Percentiles rank a stretch among this genome's conserved stretches.
Conservation (phyloP, 2,888 invertebrate species). For the Monopis laevigella region DNA sequence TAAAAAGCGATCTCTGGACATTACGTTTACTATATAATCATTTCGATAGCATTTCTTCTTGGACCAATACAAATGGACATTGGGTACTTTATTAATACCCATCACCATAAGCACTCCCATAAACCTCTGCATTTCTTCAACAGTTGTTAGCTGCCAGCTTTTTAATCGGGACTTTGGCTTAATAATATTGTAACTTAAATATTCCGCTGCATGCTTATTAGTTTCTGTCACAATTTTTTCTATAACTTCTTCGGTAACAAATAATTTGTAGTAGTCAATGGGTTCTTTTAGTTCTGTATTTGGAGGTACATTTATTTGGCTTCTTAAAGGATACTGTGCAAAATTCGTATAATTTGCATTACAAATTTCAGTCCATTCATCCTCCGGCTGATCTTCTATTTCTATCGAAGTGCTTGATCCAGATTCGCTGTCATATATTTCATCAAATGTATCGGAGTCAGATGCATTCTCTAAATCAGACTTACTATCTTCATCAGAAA, state of each 20-base stretch:
- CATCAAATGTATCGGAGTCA: neutral
- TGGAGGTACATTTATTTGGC: neutral
- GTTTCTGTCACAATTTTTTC: slow-evolving; percentile 19
- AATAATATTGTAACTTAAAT: slow-evolving; percentile 19
- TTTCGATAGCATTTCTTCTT: slow-evolving; percentile 22
- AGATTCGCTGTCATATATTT: neutral
- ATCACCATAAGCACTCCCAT: slow-evolving; percentile 16
- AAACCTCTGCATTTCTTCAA: slow-evolving; percentile 19
- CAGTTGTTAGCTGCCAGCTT: slow-evolving; percentile 17
- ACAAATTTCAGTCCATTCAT: neutral
- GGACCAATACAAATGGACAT: slow-evolving; percentile 16
- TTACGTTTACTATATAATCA: slow-evolving; percentile 20
- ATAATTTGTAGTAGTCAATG: slow-evolving; percentile 17
- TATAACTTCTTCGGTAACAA: slow-evolving; percentile 18
- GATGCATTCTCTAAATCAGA: neutral
- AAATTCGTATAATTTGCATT: neutral
- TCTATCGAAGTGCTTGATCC: neutral
- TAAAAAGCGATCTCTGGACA: slow-evolving; percentile 24
- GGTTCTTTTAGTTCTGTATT: slow-evolving; percentile 6
- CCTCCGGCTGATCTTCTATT: neutral
- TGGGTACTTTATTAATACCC: slow-evolving; percentile 15
- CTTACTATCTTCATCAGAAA: neutral
- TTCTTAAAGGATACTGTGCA: neutral
- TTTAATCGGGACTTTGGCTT: slow-evolving; percentile 16
- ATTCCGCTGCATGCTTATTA: slow-evolving; percentile 20